Base-by-base conservation (phyloP, 2,797 vertebrate genomes). In the Coreius guichenoti region DNA sequence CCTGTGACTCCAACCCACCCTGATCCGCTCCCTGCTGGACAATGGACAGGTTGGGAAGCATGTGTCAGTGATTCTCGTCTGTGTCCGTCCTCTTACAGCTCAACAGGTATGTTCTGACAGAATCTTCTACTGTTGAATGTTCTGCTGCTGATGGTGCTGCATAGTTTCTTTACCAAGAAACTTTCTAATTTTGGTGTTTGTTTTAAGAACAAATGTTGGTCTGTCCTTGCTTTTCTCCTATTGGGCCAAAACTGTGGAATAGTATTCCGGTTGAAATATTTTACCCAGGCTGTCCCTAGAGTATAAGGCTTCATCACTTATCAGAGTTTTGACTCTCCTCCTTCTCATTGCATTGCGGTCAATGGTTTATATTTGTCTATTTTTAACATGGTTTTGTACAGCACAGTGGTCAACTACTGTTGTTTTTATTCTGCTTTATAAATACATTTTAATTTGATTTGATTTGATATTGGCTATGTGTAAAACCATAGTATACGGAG, bases 21-120 rank as follows among this genome's bases (percentile, higher is more conserved):
- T 63, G 43, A 86, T 78, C 68, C 31, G 19, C 31, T 80, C 39
- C 29, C n/a, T 49, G 83, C 54, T 29, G 68, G 77, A 85, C 83
- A 72, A 65, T 80, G 29, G 45, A 56, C 39, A 65, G 68, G 39
- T 73, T 29, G 29, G 76, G 56, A 45, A 73, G 43, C 45, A 8
- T 80, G 67, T 51, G 49, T 78, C 49, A 45, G 75, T 56, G 65
- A 54, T 33, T 29, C n/a, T 51, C 36, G 19, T 78, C 65, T 33
- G n/a, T 3, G 23, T 83, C 31, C 17, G 11, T 83, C 47, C 65
- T 84, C 17, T 70, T 33, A 26, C 51, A 49, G 39, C 26, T 79
- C 29, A 47, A 63, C 83, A 85, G 83, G 77, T 85, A 63, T 13
- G 17, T 39, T 54, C 26, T 81, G 33, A 12, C 54, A 19, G 26